Base-by-base conservation (phyloP, 1,140 invertebrate genomes). In the Contarinia nasturtii region DNA sequence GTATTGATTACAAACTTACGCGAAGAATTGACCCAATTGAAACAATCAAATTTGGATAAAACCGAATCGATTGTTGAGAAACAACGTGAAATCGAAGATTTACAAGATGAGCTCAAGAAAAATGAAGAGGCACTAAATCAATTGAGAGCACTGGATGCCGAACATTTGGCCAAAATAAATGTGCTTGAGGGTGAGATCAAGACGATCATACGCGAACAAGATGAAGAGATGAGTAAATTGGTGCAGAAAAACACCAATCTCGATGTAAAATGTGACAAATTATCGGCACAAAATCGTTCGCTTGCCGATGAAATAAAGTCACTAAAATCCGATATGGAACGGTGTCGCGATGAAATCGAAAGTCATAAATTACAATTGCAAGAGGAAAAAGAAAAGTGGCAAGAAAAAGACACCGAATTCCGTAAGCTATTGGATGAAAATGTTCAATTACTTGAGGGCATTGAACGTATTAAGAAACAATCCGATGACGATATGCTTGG, bases 401-500 rank as follows among this genome's bases (percentile, higher is more conserved):
- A 20, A 4, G 18, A 18, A 7, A 12, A 18, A 4, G 41, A 43
- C 11, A 19, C 11, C 11, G 18, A 43, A 5, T 43, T 11, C 20
- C n/a, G 18, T 7, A 18, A 18, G n/a, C 18, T 20, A 8, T 18
- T 19, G 41, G 41, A 20, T 4, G 18, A 43, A 43, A 43, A 43
- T 19, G 18, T 43, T 12, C 10, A 43, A 7, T 12, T 43, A 7
- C 8, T 44, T 4, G 12, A 19, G 14, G 43, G 22, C 22, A 44
- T 44, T 27, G 22, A n/a, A 7, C 7, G 18, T 22, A 27, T 22
- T 10, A 44, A 59, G 45, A 45, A 53, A 18, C 60, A 61, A 52
- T 58, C 63, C 38, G 59, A 63, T 18, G 57, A 58, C 40, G 61
- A 63, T 43, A 61, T 59, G 4, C 15, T 63, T n/a, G 17, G 51